Evolutionary conservation across 2,797 vertebrate genomes (phyloP).

Genomic region (Premnoplex brunnescens): DNA sequence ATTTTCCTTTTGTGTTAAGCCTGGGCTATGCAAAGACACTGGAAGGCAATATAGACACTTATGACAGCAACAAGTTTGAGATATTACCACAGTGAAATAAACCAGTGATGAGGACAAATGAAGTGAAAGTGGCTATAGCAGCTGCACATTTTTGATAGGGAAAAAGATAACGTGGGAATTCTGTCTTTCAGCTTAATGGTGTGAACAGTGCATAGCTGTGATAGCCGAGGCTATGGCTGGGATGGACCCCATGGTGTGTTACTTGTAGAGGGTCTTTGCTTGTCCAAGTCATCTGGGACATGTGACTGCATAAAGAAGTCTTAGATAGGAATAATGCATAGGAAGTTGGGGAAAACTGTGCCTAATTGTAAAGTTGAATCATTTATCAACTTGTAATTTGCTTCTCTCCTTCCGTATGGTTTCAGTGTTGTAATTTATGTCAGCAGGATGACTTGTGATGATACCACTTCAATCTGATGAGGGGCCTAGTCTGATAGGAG

Average conservation of each 20-base stretch:
- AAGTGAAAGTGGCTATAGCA: neutral
- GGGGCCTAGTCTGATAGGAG: neutral
- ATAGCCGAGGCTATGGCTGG: neutral
- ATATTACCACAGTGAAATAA: neutral
- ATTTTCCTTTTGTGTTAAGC: neutral
- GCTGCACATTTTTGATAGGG: neutral
- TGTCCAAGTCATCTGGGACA: neutral
- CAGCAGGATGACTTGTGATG: neutral
- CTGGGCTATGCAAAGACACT: neutral
- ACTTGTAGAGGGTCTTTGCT: neutral
- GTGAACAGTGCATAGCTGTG: neutral
- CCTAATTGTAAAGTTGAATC: neutral
- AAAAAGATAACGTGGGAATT: neutral
- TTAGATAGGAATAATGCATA: neutral
- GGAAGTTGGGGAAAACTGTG: neutral
- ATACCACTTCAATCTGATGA: neutral
- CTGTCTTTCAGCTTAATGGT: neutral
- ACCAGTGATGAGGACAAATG: neutral
- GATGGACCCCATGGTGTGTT: neutral
- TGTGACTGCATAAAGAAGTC: neutral
- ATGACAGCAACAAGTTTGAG: neutral
- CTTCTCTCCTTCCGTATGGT: neutral
- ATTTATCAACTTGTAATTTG: neutral
- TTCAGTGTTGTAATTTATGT: neutral
- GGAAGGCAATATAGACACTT: neutral